Evolutionary conservation across 2,888 invertebrate genomes (phyloP).

Genomic region (Notodonta ziczac): DNA sequence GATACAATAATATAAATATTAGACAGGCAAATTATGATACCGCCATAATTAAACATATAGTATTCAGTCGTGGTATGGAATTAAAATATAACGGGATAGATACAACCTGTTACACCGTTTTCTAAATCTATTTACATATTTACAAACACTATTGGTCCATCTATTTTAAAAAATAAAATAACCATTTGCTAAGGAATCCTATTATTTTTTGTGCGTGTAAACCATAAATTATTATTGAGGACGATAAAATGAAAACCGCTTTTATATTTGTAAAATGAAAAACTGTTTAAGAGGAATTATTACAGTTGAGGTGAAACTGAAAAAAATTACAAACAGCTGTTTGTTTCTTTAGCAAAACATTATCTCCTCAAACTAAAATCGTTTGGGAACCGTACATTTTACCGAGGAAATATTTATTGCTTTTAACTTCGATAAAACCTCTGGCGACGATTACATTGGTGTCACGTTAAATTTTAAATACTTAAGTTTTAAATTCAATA

Average conservation of each 20-base stretch:
- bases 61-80: constrained; percentile 56
- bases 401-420: constrained; percentile 52
- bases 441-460: constrained; percentile 53
- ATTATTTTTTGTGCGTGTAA: neutral
- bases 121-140: constrained; percentile 77
- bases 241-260: neutral
- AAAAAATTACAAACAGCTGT: constrained; percentile 8
- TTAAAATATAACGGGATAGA: constrained; percentile 48
- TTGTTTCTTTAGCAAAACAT: constrained; percentile 28
- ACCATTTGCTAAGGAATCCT: constrained; percentile 24
- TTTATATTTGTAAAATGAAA: neutral
- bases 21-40: neutral
- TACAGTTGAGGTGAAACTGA: neutral
- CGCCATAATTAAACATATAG: constrained; percentile 11
- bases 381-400: constrained; percentile 23
- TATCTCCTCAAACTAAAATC: constrained; percentile 28
- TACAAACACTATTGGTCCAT: constrained; percentile 82
- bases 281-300: neutral
- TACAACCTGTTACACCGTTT: constrained; percentile 73
- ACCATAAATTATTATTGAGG: neutral
- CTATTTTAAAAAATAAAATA: constrained; percentile 67
- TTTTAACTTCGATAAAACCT: constrained; percentile 49
- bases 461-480: constrained; percentile 45
- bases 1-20: neutral
- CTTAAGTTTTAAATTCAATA: constrained; percentile 42